phyloP scores from a whole-genome alignment of 1,140 invertebrate genomes.

The Dendrolimus kikuchii region DNA sequence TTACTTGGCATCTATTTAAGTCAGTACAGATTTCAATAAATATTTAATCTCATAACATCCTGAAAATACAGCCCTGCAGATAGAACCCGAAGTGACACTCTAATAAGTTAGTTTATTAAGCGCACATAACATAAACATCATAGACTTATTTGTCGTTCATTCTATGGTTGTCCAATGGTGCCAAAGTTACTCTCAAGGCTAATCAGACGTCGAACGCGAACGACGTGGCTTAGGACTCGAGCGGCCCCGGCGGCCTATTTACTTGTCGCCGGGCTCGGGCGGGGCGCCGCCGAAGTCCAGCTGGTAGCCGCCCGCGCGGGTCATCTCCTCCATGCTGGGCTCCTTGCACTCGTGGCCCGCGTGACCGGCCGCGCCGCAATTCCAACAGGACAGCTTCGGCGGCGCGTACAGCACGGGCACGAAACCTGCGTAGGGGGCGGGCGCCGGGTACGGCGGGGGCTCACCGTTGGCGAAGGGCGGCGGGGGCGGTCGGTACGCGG shows the following conservation, averaged over 20 bases:
- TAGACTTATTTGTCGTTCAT: slow-evolving; percentile 16
- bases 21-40: too few species aligned
- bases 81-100: not conserved
- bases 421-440: slow-evolving; percentile 64
- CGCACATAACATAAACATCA: slow-evolving; percentile 21
- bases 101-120: slow-evolving; percentile 22
- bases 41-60: too few species aligned
- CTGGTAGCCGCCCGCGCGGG: slow-evolving; percentile 76
- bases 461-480: slow-evolving; percentile 60
- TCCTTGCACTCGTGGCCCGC: slow-evolving; percentile 88
- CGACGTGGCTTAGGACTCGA: slow-evolving; percentile 7
- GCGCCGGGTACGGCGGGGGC: slow-evolving; percentile 61
- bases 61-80: too few species aligned
- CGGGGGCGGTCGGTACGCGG: slow-evolving; percentile 55
- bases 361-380: slow-evolving; percentile 84
- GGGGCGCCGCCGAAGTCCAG: slow-evolving; percentile 74
- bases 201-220: slow-evolving; percentile 9
- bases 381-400: slow-evolving; percentile 77
- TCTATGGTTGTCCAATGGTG: slow-evolving; percentile 10
- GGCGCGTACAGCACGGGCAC: slow-evolving; percentile 72
- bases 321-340: slow-evolving; percentile 90
- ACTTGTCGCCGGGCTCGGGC: slow-evolving; percentile 59
- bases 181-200: slow-evolving; percentile 6
- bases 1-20: too few species aligned
- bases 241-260: slow-evolving; percentile 5